Evolutionary conservation across 2,797 vertebrate species (phyloP), one percentile per base, ranked within the genome.

Genomic region (Sebastiscus albofasciatus): DNA sequence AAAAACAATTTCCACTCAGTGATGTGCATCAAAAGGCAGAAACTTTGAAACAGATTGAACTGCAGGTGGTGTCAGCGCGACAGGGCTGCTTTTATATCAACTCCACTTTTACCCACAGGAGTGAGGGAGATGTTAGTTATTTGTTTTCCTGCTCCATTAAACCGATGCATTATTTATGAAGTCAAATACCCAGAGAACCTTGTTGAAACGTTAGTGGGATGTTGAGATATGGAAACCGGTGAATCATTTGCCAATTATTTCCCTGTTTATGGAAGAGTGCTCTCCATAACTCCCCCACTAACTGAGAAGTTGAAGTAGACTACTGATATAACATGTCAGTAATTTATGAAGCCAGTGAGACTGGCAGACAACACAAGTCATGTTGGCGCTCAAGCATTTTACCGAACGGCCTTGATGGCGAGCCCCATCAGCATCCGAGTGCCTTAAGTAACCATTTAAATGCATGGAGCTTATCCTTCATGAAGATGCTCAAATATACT

Each of bases 91-190:
- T 89, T 92, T 89, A 87, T 93, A 93, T 94, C 93, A 93, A 91
- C 86, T 94, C 94, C 88, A 88, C 83, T 91, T 93, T 88, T 82
- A 90, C 93, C 93, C 94, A 87, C 79, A 87, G 87, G 89, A 92
- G 82, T 89, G 80, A 75, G 84, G 89, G 74, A 90, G 88, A 94
- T 95, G 92, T 91, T 94, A 88, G 89, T 91, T 95, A 94, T 95
- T 96, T 95, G 93, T 95, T 91, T 93, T 92, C 87, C 79, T 90
- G 93, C 94, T 91, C 93, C 93, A 93, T 95, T 95, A 94, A 95
- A 92, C 76, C 80, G 73, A 94, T 96, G 93, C 91, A 96, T 95
- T 95, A 96, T 96, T 95, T 94, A 96, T 95, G 91, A 94, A 87
- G 90, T 80, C 86, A 91, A 93, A 93, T 89, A 95, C 90, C 89